These are phyloP conservation scores for Ooceraea biroi DNA, from an alignment of 1,140 invertebrate genomes.

Conservation along the genomic window DNA sequence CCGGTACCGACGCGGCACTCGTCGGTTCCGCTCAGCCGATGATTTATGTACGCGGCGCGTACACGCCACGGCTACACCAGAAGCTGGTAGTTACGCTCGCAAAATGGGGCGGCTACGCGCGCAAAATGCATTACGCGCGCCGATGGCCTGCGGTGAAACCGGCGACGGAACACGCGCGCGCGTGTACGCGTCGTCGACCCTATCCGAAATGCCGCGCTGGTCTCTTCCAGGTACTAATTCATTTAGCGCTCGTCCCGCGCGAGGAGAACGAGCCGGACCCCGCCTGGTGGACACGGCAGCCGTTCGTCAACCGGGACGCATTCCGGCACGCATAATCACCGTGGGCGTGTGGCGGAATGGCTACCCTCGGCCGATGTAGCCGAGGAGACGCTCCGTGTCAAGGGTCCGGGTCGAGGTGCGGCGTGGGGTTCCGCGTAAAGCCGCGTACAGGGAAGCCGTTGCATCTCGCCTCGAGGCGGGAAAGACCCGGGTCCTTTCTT, in stretches of 20 bases:
- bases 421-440: not conserved
- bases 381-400: slow-evolving; percentile 1
- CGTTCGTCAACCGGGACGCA: slow-evolving; percentile 30
- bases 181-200: slow-evolving; percentile 4
- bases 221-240: slow-evolving; percentile 32
- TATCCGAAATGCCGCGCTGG: not conserved
- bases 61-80: not conserved
- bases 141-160: not conserved
- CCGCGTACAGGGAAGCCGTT: slow-evolving; percentile 15
- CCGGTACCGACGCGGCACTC: not conserved
- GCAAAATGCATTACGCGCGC: not conserved
- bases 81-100: not conserved
- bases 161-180: no score
- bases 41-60: slow-evolving; percentile 15
- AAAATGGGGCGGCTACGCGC: not conserved
- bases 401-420: slow-evolving; percentile 20
- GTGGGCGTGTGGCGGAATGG: slow-evolving; percentile 9
- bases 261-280: not conserved
- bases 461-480: not conserved
- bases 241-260: slow-evolving; percentile 12
- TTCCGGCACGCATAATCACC: slow-evolving; percentile 27
- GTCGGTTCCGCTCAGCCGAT: slow-evolving; percentile 13
- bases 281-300: not conserved
- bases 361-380: not conserved
- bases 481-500: slow-evolving; percentile 26